phyloP scores from a whole-genome alignment of 2,888 invertebrate species.

The Phengaris arion region DNA sequence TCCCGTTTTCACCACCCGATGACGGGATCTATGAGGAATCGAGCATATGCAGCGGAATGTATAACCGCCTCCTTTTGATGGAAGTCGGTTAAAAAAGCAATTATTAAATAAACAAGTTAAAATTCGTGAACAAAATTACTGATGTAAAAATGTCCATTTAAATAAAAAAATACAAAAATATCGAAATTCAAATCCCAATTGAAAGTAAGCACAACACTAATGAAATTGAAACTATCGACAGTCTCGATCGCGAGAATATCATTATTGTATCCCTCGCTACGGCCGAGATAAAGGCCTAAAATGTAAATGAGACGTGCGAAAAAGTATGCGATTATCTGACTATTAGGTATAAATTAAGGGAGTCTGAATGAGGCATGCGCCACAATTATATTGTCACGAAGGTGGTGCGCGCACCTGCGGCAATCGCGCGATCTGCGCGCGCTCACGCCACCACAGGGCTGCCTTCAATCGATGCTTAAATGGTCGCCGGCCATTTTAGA shows the following conservation, averaged over 20 bases:
- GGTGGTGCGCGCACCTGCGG: constrained; percentile 48
- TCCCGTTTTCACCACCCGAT: no score
- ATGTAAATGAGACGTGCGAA: constrained; percentile 76
- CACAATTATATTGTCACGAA: constrained; percentile 79
- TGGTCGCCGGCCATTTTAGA: constrained; percentile 34
- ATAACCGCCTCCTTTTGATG: no score
- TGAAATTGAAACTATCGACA: constrained; percentile 45
- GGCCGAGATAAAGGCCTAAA: constrained; percentile 61
- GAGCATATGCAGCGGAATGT: no score
- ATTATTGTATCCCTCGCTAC: constrained; percentile 59
- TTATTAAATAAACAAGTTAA: no score
- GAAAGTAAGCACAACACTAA: constrained; percentile 32
- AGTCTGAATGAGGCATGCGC: constrained; percentile 67
- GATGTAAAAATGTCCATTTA: not conserved
- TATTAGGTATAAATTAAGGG: constrained; percentile 78
- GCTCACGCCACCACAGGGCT: constrained; percentile 53
- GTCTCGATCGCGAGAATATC: constrained; percentile 56
- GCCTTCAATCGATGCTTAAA: constrained; percentile 37
- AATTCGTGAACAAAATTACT: not conserved
- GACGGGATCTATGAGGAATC: no score
- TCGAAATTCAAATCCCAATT: constrained; percentile 4
- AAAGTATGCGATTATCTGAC: constrained; percentile 73
- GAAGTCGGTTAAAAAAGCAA: no score
- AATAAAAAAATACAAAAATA: no score
- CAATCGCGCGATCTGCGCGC: constrained; percentile 54